Evolutionary conservation across 2,797 vertebrate genomes (phyloP).

Genomic region (Microctenopoma lineatum): DNA sequence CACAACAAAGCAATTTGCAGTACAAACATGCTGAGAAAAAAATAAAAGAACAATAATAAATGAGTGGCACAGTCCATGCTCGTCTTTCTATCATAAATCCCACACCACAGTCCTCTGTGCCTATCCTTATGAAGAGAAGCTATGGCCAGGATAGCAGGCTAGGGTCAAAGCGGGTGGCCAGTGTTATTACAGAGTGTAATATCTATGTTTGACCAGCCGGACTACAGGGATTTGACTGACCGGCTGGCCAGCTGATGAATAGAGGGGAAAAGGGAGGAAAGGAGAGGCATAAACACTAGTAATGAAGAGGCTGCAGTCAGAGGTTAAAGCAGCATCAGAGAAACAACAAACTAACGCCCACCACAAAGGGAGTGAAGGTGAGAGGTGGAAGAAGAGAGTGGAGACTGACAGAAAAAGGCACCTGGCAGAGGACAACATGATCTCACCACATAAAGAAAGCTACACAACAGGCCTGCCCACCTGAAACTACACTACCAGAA

Average conservation of each 20-base stretch:
- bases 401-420: constrained; percentile 61
- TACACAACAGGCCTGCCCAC: constrained; percentile 44
- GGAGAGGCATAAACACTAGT: constrained; percentile 84
- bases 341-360: constrained; percentile 87
- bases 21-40: constrained; percentile 59
- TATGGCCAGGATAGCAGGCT: constrained; percentile 70
- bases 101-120: constrained; percentile 66
- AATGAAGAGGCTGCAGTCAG: constrained; percentile 84
- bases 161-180: constrained; percentile 82
- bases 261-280: constrained; percentile 72
- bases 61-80: constrained; percentile 69
- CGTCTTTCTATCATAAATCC: constrained; percentile 74
- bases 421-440: constrained; percentile 67
- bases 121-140: constrained; percentile 77
- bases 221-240: constrained; percentile 83
- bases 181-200: constrained; percentile 88
- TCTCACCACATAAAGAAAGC: constrained; percentile 50
- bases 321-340: constrained; percentile 85
- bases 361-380: constrained; percentile 67
- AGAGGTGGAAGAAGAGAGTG: constrained; percentile 60
- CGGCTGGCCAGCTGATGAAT: constrained; percentile 75
- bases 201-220: constrained; percentile 86
- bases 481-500: constrained; percentile 49
- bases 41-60: constrained; percentile 74
- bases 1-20: constrained; percentile 57